Conservation (phyloP, 2,888 invertebrate genomes). For the Cryptophagus acutangulus region DNA sequence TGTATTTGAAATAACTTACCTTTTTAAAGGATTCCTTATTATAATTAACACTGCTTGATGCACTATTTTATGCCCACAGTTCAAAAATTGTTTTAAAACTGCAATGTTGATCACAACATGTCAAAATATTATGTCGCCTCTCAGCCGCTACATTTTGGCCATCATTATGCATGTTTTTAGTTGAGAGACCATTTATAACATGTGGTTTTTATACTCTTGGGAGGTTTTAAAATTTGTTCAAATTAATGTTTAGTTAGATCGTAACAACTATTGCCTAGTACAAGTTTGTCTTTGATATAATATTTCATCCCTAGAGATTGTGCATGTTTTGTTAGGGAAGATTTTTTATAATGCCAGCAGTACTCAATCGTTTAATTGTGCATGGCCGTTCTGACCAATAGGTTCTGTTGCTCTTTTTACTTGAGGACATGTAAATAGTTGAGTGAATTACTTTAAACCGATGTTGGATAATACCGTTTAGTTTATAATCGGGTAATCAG, state of each 20-base stretch:
- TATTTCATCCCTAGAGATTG: conserved; percentile 41
- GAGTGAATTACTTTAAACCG: neutral
- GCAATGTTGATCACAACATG: conserved; percentile 1
- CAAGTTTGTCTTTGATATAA: conserved; percentile 41
- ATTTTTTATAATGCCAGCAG: conserved; percentile 28
- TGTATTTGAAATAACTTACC: neutral
- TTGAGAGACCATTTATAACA: conserved; percentile 34
- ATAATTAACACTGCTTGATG: no score
- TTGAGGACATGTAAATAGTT: neutral
- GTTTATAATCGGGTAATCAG: no score
- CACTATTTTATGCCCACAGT: neutral
- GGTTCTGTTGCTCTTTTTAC: conserved; percentile 8
- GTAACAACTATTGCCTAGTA: conserved; percentile 48
- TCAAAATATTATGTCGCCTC: neutral
- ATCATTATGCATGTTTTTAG: conserved; percentile 24
- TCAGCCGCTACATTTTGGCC: conserved; percentile 23
- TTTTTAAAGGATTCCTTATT: no score
- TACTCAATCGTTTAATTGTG: conserved; percentile 25
- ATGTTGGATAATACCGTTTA: no score
- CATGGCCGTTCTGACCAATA: conserved; percentile 8
- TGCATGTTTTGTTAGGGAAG: conserved; percentile 32
- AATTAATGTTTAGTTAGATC: conserved; percentile 36
- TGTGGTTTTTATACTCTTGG: conserved; percentile 38
- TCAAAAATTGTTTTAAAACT: no score
- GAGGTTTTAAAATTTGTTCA: conserved; percentile 37